Evolutionary conservation across 92 coral and sea anemone species (phyloP).

Genomic region (Umimayanthus kanabou): DNA sequence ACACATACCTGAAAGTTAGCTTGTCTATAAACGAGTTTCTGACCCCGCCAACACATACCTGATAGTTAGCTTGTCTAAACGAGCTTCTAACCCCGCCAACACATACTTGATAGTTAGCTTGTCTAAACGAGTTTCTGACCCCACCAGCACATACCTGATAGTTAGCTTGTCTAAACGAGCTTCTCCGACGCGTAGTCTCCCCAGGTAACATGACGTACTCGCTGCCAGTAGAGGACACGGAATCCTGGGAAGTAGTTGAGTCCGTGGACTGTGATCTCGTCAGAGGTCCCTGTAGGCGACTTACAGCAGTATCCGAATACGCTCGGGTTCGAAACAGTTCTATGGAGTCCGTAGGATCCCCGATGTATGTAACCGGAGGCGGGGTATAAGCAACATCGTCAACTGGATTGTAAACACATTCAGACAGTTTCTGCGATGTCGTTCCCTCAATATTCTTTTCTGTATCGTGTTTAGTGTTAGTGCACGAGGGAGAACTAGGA

Average conservation of each 20-base stretch:
- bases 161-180: constrained; percentile 59
- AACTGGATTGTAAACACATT: background rate
- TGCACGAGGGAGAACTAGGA: background rate
- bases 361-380: constrained; percentile 46
- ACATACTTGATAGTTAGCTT: constrained; percentile 49
- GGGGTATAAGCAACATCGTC: constrained; percentile 22
- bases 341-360: constrained; percentile 57
- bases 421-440: background rate
- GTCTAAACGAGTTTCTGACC: constrained; percentile 44
- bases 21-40: constrained; percentile 58
- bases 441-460: background rate
- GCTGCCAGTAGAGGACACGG: constrained; percentile 44
- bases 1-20: constrained; percentile 56
- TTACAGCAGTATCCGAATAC: background rate
- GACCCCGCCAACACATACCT: too few species aligned
- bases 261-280: constrained; percentile 36
- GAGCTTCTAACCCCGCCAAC: too few species aligned
- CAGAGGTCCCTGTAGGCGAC: background rate
- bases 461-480: background rate
- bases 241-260: constrained; percentile 49
- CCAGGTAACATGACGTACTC: constrained; percentile 70
- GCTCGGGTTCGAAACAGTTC: constrained; percentile 12
- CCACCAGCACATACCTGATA: constrained; percentile 42
- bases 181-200: constrained; percentile 55
- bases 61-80: too few species aligned